Evolutionary conservation across 2,888 invertebrate genomes (phyloP).

Genomic region (Xanthia icteritia): DNA sequence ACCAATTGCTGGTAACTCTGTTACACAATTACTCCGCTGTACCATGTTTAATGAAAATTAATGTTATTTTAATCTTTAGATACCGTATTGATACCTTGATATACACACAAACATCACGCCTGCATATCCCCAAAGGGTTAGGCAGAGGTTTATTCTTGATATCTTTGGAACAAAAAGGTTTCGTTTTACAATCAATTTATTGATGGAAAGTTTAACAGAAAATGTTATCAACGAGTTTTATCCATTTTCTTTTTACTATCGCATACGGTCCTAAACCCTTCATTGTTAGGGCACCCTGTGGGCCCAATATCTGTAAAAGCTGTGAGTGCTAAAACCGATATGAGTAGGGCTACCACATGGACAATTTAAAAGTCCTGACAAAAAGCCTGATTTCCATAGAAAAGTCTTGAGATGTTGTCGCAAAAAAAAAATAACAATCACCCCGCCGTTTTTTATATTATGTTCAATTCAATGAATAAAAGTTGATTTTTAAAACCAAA

Average conservation of each 20-base stretch:
- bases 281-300: conserved; percentile 38
- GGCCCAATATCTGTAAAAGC: conserved; percentile 52
- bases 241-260: conserved; percentile 46
- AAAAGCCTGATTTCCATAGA: no score
- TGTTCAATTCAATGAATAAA: no score
- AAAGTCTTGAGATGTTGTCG: no score
- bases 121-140: background rate
- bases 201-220: conserved; percentile 19
- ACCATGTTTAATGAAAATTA: background rate
- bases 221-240: conserved; percentile 27
- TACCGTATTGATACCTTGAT: background rate
- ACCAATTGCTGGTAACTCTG: no score
- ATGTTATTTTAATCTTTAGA: background rate
- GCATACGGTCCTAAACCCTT: conserved; percentile 34
- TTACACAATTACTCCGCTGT: no score
- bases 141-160: background rate
- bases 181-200: conserved; percentile 13
- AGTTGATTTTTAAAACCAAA: no score
- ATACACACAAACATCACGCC: background rate
- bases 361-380: no score
- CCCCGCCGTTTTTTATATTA: no score
- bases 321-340: conserved; percentile 47
- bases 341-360: no score
- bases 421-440: no score
- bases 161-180: conserved; percentile 4